phyloP scores from a whole-genome alignment of 2,888 invertebrate genomes.

The Biston betularia region DNA sequence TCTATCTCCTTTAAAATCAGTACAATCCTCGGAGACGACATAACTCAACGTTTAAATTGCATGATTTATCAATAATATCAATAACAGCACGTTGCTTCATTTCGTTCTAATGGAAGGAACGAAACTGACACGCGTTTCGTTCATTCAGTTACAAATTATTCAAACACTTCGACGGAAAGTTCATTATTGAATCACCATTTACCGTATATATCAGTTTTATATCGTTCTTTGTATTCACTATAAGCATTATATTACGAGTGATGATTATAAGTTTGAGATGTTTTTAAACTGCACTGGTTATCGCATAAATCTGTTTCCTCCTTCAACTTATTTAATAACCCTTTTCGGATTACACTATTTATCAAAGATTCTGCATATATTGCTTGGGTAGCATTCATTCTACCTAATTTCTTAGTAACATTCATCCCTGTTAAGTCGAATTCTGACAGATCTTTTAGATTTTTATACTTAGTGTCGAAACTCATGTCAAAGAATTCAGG shows the following conservation, averaged over 20 bases:
- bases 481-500: slow-evolving; percentile 25
- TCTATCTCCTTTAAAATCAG: no score
- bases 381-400: slow-evolving; percentile 45
- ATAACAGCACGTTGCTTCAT: no score
- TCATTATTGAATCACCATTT: no score
- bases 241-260: no score
- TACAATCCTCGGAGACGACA: no score
- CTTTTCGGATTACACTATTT: slow-evolving; percentile 44
- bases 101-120: no score
- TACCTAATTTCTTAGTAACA: slow-evolving; percentile 44
- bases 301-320: slow-evolving; percentile 47
- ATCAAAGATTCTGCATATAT: slow-evolving; percentile 49
- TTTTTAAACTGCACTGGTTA: slow-evolving; percentile 12
- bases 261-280: background rate
- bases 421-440: slow-evolving; percentile 46
- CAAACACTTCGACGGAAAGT: no score
- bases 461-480: slow-evolving; percentile 2
- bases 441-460: slow-evolving; percentile 37
- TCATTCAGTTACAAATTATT: no score
- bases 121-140: no score
- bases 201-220: background rate
- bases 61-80: no score
- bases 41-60: no score
- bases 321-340: slow-evolving; percentile 41
- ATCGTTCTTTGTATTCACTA: background rate